Evolutionary conservation across 64 coral and sea anemone species (phyloP).

Genomic region (Dendrophyllia cribrosa): DNA sequence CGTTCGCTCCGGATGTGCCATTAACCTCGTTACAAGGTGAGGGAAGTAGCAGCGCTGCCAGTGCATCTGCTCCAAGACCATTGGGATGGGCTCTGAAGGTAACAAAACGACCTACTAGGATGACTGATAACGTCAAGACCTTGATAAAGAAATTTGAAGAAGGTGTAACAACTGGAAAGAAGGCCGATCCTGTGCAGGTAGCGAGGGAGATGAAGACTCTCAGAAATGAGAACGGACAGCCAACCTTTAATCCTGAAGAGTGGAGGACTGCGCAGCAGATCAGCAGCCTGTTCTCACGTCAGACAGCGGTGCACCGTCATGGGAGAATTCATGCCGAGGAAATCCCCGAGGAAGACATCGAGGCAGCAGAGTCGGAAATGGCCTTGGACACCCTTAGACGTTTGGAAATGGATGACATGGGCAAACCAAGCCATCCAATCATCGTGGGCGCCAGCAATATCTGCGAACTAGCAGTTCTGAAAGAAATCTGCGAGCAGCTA

Average conservation of each 20-base stretch:
- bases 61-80: not conserved
- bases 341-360: too few relatives aligned
- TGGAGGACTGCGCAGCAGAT: constrained; percentile 49
- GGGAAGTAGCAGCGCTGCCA: not conserved
- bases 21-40: constrained; percentile 24
- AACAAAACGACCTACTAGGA: constrained; percentile 35
- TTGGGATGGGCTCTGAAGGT: constrained; percentile 29
- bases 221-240: not conserved
- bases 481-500: too few relatives aligned
- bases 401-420: too few relatives aligned
- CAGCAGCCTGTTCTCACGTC: too few relatives aligned
- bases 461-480: too few relatives aligned
- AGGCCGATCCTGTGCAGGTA: constrained; percentile 38
- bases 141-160: constrained; percentile 46
- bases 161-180: constrained; percentile 21
- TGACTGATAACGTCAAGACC: constrained; percentile 21
- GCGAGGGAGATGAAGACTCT: constrained; percentile 25
- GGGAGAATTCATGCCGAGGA: too few relatives aligned
- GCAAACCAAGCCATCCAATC: too few relatives aligned
- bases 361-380: too few relatives aligned
- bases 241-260: constrained; percentile 23
- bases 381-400: too few relatives aligned
- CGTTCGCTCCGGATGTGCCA: constrained; percentile 4
- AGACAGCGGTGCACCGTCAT: too few relatives aligned
- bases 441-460: too few relatives aligned